phyloP scores from a whole-genome alignment of 2,797 vertebrate genomes.

The Oceanodroma leucorhoa region DNA sequence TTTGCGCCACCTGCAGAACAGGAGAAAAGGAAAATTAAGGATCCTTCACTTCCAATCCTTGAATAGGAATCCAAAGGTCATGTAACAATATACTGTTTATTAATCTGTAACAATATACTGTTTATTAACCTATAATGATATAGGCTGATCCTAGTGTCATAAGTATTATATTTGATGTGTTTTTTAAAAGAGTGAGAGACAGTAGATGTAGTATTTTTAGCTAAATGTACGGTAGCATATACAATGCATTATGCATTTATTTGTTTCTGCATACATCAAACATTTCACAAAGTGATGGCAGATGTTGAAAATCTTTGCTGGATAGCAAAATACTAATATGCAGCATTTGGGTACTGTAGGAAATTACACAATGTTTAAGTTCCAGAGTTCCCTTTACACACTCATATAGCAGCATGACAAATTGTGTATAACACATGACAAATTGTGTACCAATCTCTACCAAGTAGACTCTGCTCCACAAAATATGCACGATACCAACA shows the following conservation, averaged over 20 bases:
- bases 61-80: not conserved
- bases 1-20: not conserved
- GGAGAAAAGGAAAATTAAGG: not conserved
- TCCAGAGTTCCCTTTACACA: not conserved
- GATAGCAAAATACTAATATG: not conserved
- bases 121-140: not conserved
- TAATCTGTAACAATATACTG: not conserved
- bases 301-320: not conserved
- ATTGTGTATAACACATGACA: not conserved
- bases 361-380: not conserved
- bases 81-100: not conserved
- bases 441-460: not conserved
- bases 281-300: not conserved
- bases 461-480: not conserved
- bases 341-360: not conserved
- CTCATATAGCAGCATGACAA: not conserved
- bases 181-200: not conserved
- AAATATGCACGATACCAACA: not conserved
- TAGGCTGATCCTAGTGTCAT: not conserved
- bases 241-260: not conserved
- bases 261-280: not conserved
- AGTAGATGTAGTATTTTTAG: not conserved
- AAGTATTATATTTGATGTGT: not conserved
- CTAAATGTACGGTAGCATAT: not conserved
- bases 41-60: not conserved